Percentiles rank a stretch among this genome's conserved stretches.
phyloP scores from a whole-genome alignment of 2,888 invertebrate species.

The Dynastes grantii region DNA sequence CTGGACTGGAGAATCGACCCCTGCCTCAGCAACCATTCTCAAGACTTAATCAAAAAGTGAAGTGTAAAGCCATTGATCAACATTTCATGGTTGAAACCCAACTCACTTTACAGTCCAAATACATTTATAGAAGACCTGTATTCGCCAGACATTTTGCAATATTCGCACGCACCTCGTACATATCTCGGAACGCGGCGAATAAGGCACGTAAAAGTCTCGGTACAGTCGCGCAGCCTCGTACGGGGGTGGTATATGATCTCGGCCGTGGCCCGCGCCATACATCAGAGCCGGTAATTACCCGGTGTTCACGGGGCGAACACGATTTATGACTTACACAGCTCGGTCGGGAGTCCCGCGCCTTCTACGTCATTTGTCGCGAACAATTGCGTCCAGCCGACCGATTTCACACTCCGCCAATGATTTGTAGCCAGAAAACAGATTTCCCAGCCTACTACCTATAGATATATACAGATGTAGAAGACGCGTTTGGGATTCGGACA shows the following conservation, averaged over 20 bases:
- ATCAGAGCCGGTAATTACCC: conserved; percentile 66
- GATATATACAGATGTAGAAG: not conserved
- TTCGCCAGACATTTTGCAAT: no score
- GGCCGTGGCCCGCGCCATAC: conserved; percentile 63
- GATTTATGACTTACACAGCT: conserved; percentile 63
- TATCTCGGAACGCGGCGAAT: not conserved
- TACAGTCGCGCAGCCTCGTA: conserved; percentile 47
- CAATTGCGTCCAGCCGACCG: conserved; percentile 65
- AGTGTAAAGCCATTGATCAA: no score
- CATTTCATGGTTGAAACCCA: no score
- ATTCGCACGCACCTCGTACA: no score
- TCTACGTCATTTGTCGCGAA: conserved; percentile 65
- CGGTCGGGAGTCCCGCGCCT: conserved; percentile 64
- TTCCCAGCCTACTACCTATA: conserved; percentile 61
- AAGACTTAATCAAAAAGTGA: no score
- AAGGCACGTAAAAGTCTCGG: not conserved
- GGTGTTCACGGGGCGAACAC: conserved; percentile 62
- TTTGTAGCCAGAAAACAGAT: conserved; percentile 65
- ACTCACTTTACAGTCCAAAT: no score
- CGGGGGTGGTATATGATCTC: conserved; percentile 61
- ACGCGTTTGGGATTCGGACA: conserved; percentile 7
- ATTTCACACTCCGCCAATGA: conserved; percentile 64
- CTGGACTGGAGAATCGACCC: no score
- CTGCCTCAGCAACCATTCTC: no score
- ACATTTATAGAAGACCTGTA: no score